Conservation (phyloP, 2,113 vertebrate genomes). For the Bombycilla garrulus region DNA sequence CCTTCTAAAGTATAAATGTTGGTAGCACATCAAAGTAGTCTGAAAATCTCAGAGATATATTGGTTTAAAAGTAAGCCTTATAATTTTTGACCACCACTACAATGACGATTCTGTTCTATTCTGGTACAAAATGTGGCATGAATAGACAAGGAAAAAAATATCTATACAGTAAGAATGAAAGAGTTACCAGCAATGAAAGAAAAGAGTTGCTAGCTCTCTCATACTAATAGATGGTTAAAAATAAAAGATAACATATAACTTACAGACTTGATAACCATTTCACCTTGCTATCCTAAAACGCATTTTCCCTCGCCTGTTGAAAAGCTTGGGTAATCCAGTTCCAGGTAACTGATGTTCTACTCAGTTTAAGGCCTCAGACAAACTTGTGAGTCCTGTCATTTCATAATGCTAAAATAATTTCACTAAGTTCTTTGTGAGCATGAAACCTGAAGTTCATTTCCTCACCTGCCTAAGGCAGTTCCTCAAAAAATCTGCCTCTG, state of each 20-base stretch:
- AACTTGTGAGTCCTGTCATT: neutral
- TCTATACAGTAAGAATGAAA: neutral
- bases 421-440: neutral
- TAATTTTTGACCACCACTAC: neutral
- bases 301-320: neutral
- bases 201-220: neutral
- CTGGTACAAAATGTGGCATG: neutral
- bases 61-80: neutral
- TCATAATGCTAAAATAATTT: neutral
- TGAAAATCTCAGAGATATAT: neutral
- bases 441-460: neutral
- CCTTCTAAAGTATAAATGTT: neutral
- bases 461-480: neutral
- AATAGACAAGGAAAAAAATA: neutral
- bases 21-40: neutral
- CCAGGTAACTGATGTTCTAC: neutral
- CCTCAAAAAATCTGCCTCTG: neutral
- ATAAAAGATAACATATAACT: neutral
- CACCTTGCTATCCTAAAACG: neutral
- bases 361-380: neutral
- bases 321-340: neutral
- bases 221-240: neutral
- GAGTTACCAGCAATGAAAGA: neutral
- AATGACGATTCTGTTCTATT: neutral
- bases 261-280: neutral